Evolutionary conservation across 2,797 vertebrate genomes (phyloP).

Genomic region (Acridotheres tristis): DNA sequence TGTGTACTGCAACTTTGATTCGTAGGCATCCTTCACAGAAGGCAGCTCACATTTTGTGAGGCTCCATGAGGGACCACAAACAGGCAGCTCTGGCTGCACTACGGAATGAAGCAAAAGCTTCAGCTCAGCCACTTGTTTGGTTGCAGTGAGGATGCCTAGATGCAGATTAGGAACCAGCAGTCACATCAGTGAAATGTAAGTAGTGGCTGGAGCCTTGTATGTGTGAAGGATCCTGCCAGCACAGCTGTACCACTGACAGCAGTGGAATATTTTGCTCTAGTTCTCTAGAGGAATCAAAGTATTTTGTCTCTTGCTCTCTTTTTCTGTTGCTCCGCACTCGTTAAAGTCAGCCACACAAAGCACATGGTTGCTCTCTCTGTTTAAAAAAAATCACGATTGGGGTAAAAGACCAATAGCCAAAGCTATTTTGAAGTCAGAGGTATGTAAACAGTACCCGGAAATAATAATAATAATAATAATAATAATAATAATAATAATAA

Average conservation of each 20-base stretch:
- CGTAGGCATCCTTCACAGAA: background rate
- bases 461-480: background rate
- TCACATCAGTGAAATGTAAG: background rate
- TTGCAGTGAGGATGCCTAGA: background rate
- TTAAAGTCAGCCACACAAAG: background rate
- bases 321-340: background rate
- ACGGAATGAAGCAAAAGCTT: background rate
- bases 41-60: background rate
- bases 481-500: background rate
- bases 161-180: background rate
- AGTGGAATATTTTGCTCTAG: slow-evolving; percentile 65
- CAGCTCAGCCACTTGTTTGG: background rate
- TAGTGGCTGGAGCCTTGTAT: background rate
- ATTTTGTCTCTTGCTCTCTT: slow-evolving; percentile 31
- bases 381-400: background rate
- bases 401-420: background rate
- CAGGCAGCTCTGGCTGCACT: background rate
- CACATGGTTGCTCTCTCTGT: background rate
- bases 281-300: slow-evolving; percentile 64
- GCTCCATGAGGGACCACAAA: background rate
- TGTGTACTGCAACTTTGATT: background rate
- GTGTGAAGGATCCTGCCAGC: slow-evolving; percentile 19
- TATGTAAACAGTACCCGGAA: slow-evolving; percentile 36
- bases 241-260: slow-evolving; percentile 58
- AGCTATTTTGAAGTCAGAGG: slow-evolving; percentile 28